Percentiles rank a stretch among this genome's conserved stretches.
phyloP scores from a whole-genome alignment of 1,140 invertebrate genomes.

The Choristoneura fumiferana region DNA sequence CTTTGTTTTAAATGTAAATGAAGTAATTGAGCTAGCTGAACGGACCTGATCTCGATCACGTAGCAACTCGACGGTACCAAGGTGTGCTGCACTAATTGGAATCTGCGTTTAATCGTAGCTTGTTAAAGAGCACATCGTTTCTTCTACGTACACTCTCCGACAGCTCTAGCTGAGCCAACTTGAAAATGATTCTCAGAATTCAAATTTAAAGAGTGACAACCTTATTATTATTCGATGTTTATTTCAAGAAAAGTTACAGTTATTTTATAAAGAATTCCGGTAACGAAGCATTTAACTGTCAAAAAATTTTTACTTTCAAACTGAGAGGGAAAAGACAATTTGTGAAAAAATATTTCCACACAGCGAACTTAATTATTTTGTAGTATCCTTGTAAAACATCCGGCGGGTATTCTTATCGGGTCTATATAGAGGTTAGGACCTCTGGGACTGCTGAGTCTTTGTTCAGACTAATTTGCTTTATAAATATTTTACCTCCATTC shows the following conservation, averaged over 20 bases:
- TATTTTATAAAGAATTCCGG: too few species aligned
- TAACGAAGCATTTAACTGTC: too few species aligned
- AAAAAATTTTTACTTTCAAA: too few species aligned
- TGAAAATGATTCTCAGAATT: too few species aligned
- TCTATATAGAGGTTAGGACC: conserved; percentile 2
- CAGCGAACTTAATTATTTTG: conserved; percentile 8
- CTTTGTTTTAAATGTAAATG: conserved; percentile 28
- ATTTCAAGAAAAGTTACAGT: too few species aligned
- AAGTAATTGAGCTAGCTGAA: conserved; percentile 30
- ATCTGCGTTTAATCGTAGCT: conserved; percentile 50
- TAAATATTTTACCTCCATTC: conserved; percentile 3
- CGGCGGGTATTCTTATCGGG: background rate
- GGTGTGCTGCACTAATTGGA: conserved; percentile 64
- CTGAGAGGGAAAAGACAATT: too few species aligned
- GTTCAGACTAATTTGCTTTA: conserved; percentile 8
- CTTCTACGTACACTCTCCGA: background rate
- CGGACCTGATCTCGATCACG: conserved; percentile 45
- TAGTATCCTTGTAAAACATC: conserved; percentile 6
- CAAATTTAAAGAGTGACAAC: too few species aligned
- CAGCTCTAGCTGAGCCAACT: too few species aligned
- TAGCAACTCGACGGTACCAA: conserved; percentile 46
- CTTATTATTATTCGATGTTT: too few species aligned
- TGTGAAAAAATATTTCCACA: too few species aligned
- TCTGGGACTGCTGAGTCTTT: conserved; percentile 12
- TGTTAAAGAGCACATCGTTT: conserved; percentile 22